Conservation (phyloP, 1,140 invertebrate species). For the Cheumatopsyche charites region DNA sequence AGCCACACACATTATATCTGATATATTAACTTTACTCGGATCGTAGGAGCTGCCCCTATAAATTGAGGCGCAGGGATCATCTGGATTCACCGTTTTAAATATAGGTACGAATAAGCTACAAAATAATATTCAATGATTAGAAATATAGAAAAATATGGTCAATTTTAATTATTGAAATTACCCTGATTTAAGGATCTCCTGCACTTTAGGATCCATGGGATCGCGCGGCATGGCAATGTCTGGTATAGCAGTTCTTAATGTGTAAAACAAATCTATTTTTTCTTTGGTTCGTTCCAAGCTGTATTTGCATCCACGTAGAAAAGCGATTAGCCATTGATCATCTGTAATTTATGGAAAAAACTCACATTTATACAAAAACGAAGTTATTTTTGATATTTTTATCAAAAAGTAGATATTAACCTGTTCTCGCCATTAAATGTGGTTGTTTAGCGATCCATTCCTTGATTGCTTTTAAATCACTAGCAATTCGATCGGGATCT, state of each 20-base stretch:
- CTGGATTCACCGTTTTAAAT: slow-evolving; percentile 52
- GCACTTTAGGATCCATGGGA: slow-evolving; percentile 25
- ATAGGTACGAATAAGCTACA: slow-evolving; percentile 38
- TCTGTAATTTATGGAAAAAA: slow-evolving; percentile 53
- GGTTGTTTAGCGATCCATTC: slow-evolving; percentile 76
- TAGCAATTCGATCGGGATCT: slow-evolving; percentile 49
- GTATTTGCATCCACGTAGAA: slow-evolving; percentile 70
- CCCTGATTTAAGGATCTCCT: slow-evolving; percentile 19
- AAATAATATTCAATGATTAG: not conserved
- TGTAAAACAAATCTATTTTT: slow-evolving; percentile 69
- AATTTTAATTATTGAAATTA: not conserved
- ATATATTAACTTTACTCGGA: slow-evolving; percentile 52
- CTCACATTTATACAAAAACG: slow-evolving; percentile 5
- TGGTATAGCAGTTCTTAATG: slow-evolving; percentile 63
- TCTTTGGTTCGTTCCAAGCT: slow-evolving; percentile 70
- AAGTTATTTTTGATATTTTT: too few relatives aligned
- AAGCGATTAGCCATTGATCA: slow-evolving; percentile 66
- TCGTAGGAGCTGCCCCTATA: slow-evolving; percentile 56
- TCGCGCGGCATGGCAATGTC: slow-evolving; percentile 57
- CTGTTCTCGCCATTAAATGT: slow-evolving; percentile 59
- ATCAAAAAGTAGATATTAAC: slow-evolving; percentile 28
- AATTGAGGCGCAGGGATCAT: slow-evolving; percentile 59
- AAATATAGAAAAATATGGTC: not conserved
- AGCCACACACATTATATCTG: slow-evolving; percentile 55
- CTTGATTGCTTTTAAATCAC: slow-evolving; percentile 68